Base-by-base conservation (phyloP, 2,888 invertebrate species). In the Rhorus exstirpatorius region DNA sequence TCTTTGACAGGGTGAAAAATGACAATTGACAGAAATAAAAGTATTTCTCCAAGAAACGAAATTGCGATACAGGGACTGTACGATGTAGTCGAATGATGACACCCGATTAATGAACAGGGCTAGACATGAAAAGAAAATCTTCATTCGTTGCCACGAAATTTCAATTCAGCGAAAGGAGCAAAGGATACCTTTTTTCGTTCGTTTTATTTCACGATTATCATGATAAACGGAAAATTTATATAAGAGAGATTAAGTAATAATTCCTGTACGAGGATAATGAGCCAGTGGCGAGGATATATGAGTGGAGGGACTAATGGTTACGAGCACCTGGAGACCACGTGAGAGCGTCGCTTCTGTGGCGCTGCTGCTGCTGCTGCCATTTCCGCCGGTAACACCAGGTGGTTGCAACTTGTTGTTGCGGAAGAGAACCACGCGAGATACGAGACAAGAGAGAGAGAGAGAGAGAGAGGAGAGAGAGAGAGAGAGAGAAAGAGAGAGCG, bases 361-460 rank as follows among this genome's bases (percentile, higher is more conserved):
- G n/a, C n/a, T n/a, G n/a, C n/a, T 61, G 61, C 63, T 63, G 71
- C 71, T 72, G 77, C 81, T 77, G 80, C 85, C 85, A 81, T 81
- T 81, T 81, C 81, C 81, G 81, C 72, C 81, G 78, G 85, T 84
- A n/a, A n/a, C 87, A 88, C 90, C 90, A 91, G 90, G 90, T 91
- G 90, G 90, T 89, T 91, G 88, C 91, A 90, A 91, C 91, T 91
- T 91, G 91, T 90, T 90, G 88, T 91, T 87, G 88, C 87, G 86
- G 83, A 82, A 85, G 86, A 85, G 86, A 74, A 38, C 60, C 35
- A 35, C 85, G 85, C 85, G 83, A 85, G 77, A 79, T 53, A 77
- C 68, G 58, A 72, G 55, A 60, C 63, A 60, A 65, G 58, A 58
- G 38, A 38, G 38, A 26, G n/a, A n/a, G n/a, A n/a, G n/a, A n/a